Evolutionary conservation across 2,113 vertebrate species (phyloP), one percentile per base, ranked within the genome.

Genomic region (Macquaria ambigua): DNA sequence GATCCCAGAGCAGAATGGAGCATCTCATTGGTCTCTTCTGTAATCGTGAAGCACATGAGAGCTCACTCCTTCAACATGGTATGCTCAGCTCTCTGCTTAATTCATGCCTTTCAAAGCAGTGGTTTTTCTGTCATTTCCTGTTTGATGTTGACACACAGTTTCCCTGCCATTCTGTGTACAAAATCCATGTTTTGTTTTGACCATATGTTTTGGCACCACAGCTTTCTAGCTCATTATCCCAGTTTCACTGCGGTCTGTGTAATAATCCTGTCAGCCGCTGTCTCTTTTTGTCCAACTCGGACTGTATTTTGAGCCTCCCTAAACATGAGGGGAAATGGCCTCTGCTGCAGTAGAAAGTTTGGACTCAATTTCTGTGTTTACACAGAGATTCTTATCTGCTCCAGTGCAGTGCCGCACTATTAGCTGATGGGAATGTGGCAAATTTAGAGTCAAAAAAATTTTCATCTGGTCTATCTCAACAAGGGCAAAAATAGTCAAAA

Each of bases 1-100:
- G 89, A 98, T 87, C 98, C 98, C 4, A 87, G 84, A 46, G 94
- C 94, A 8, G 92, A 96, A 63, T 99, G 98, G 98, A 96, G 97
- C 89, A 74, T 93, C 0, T 86, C 93, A 0, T 82, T 94, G 62
- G 94, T 97, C 0, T 95, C 97, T 1, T 69, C 93, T 66, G 1
- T 96, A 12, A 93, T 99, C 82, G 88, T 95, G 8, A 90, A 92
- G 67, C 95, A 98, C 64, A 76, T 98, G 23, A 83, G 94, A 78
- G 89, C 79, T 66, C 95, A 96, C 72, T 86, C 88, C 86, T 95
- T 97, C 91, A 93, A 95, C 91, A 87, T 99, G 97, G 98, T 99
- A 96, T 87, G 62, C 41, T 43, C 69, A 67, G 6, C 73, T 77
- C 37, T 18, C 46, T 4, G 10, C 63, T 63, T 5, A 11, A 39